Conservation (phyloP, 92 coral and sea anemone genomes). For the Paramuricea clavata region DNA sequence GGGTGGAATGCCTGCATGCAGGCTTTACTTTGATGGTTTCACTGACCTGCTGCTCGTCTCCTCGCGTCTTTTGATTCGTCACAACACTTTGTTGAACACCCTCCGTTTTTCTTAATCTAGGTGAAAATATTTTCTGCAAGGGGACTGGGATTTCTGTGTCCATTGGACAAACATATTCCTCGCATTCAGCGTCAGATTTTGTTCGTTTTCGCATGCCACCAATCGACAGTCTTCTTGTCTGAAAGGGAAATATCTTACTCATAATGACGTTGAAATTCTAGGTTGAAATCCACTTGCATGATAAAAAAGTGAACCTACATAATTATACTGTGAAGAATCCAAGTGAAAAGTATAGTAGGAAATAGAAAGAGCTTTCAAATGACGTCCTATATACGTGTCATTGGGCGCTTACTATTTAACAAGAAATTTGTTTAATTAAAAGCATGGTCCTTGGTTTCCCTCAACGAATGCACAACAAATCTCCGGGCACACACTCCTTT, state of each 20-base stretch:
- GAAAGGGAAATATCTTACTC: not conserved
- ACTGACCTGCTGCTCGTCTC: slow-evolving; percentile 41
- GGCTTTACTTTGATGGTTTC: not conserved
- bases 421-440: too few relatives aligned
- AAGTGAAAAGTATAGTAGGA: too few relatives aligned
- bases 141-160: slow-evolving; percentile 89
- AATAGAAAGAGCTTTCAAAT: too few relatives aligned
- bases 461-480: not conserved
- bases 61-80: slow-evolving; percentile 41
- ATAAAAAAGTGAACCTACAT: not conserved
- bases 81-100: slow-evolving; percentile 57
- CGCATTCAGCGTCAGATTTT: slow-evolving; percentile 78
- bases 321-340: too few relatives aligned
- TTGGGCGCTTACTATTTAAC: too few relatives aligned
- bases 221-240: slow-evolving; percentile 52
- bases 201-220: slow-evolving; percentile 89
- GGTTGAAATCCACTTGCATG: not conserved
- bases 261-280: not conserved
- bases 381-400: too few relatives aligned
- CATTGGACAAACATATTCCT: slow-evolving; percentile 98
- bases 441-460: too few relatives aligned
- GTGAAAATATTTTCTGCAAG: slow-evolving; percentile 78
- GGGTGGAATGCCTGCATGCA: too few relatives aligned
- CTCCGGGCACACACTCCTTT: not conserved
- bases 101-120: slow-evolving; percentile 65